phyloP scores from a whole-genome alignment of 2,113 vertebrate species.

The Syngnathus floridae region DNA sequence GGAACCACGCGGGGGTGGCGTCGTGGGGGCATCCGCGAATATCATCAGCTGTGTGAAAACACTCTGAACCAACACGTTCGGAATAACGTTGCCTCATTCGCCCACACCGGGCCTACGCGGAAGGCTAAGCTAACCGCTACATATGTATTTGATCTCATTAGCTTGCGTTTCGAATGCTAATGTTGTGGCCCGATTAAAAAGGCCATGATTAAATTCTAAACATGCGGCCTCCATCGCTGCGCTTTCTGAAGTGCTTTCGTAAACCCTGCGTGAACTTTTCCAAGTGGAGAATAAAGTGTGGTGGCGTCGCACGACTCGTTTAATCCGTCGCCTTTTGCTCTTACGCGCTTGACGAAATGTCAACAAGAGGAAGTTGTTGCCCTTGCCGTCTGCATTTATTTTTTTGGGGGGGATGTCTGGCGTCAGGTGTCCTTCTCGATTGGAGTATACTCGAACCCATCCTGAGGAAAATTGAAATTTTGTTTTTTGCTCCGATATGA shows the following conservation, averaged over 20 bases:
- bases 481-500: not conserved
- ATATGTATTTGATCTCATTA: not conserved
- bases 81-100: not conserved
- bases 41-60: slow-evolving; percentile 34
- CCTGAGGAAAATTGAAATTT: not conserved
- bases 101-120: not conserved
- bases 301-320: not conserved
- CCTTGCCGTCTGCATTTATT: not conserved
- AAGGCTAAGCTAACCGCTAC: too few relatives aligned
- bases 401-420: not conserved
- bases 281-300: not conserved
- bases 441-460: not conserved
- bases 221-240: not conserved
- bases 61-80: slow-evolving; percentile 21
- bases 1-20: slow-evolving; percentile 45
- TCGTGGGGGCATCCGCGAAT: slow-evolving; percentile 34
- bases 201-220: not conserved
- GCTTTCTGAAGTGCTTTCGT: not conserved
- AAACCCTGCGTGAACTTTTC: not conserved
- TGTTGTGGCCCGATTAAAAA: not conserved
- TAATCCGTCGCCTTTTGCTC: slow-evolving; percentile 1
- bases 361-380: not conserved
- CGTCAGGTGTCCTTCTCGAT: not conserved
- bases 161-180: not conserved
- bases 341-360: not conserved